Evolutionary conservation across 2,888 invertebrate species (phyloP).

Genomic region (Hypomecis punctinalis): DNA sequence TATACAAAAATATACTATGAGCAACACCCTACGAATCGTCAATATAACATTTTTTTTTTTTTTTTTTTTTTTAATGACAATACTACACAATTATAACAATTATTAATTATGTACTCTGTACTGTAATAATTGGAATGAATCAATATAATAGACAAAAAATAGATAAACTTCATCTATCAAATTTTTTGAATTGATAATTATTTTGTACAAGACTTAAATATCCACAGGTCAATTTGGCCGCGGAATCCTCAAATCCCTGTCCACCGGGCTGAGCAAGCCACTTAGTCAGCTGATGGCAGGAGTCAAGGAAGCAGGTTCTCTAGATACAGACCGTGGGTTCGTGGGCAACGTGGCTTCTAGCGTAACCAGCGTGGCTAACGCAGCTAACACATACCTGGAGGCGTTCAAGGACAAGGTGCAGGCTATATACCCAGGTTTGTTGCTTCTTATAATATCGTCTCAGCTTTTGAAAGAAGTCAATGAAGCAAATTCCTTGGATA

Average conservation of each 20-base stretch:
- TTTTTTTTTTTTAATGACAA: too few relatives aligned
- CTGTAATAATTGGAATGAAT: too few relatives aligned
- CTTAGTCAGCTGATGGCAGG: conserved; percentile 86
- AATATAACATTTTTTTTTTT: too few relatives aligned
- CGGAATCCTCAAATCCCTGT: conserved; percentile 75
- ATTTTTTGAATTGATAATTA: too few relatives aligned
- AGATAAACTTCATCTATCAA: too few relatives aligned
- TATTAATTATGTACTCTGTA: too few relatives aligned
- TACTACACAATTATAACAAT: too few relatives aligned
- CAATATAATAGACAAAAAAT: too few relatives aligned
- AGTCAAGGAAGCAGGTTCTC: conserved; percentile 81
- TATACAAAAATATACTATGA: too few relatives aligned
- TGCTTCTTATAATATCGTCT: background rate
- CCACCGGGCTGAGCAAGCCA: conserved; percentile 74
- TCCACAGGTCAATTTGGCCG: conserved; percentile 79
- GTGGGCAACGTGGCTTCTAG: conserved; percentile 75
- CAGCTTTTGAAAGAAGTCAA: conserved; percentile 84
- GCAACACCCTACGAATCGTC: too few relatives aligned
- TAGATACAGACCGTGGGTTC: conserved; percentile 86
- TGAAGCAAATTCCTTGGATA: conserved; percentile 86
- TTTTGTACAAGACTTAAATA: background rate
- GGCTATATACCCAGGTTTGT: conserved; percentile 84
- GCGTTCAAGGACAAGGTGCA: conserved; percentile 81
- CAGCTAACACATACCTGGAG: conserved; percentile 73
- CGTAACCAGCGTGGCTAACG: conserved; percentile 73